Percentiles rank a stretch among this genome's conserved stretches.
Evolutionary conservation across 2,888 invertebrate genomes (phyloP).

Genomic region (Parapristionchus giblindavisi): DNA sequence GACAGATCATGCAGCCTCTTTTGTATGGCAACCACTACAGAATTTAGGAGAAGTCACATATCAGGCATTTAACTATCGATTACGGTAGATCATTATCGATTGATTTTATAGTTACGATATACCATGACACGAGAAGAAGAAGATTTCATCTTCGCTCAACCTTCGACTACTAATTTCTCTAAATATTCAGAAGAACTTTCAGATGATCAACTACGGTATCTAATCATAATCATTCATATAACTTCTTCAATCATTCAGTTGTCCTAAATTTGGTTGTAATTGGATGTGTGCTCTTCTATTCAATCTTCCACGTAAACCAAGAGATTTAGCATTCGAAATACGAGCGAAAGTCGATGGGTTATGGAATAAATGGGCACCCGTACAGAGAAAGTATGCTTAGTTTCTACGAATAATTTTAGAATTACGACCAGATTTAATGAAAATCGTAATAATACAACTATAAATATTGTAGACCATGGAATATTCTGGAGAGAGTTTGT

Average conservation of each 20-base stretch:
- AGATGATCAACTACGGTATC: slow-evolving; percentile 41
- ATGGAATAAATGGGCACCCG: slow-evolving; percentile 58
- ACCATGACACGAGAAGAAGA: slow-evolving; percentile 39
- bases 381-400: slow-evolving; percentile 43
- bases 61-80: slow-evolving; percentile 44
- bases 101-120: slow-evolving; percentile 50
- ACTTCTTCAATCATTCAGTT: slow-evolving; percentile 41
- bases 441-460: neutral
- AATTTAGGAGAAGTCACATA: slow-evolving; percentile 50
- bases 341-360: slow-evolving; percentile 56
- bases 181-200: slow-evolving; percentile 49
- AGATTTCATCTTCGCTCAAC: neutral
- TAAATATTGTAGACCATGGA: slow-evolving; percentile 50
- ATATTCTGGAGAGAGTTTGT: slow-evolving; percentile 56
- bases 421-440: neutral
- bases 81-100: neutral
- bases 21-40: slow-evolving; percentile 57
- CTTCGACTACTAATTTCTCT: slow-evolving; percentile 17
- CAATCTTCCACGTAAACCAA: slow-evolving; percentile 51
- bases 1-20: slow-evolving; percentile 56
- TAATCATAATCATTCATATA: neutral
- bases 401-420: neutral
- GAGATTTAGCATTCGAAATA: slow-evolving; percentile 56
- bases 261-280: slow-evolving; percentile 59
- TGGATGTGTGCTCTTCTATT: slow-evolving; percentile 57